Conservation (phyloP, 2,113 vertebrate genomes). For the Cyphomyrus discorhynchus region DNA sequence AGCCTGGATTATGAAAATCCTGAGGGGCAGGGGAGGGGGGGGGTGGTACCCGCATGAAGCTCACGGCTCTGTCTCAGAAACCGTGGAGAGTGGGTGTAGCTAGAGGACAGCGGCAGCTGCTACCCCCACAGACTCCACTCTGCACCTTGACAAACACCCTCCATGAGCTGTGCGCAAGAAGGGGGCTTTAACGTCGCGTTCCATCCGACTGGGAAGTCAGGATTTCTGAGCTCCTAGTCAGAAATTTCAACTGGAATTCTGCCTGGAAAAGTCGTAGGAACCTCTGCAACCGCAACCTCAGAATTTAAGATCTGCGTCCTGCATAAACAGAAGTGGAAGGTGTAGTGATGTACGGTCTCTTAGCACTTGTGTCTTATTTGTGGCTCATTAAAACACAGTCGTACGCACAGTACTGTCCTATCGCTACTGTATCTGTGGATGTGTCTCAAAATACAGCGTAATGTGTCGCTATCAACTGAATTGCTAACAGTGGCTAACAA, state of each 20-base stretch:
- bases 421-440: neutral
- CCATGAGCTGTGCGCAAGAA: neutral
- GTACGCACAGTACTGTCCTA: neutral
- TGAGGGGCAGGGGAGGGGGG: neutral
- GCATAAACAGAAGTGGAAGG: neutral
- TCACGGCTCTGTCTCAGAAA: slow-evolving; percentile 54
- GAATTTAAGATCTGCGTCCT: neutral
- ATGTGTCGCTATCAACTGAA: neutral
- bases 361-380: neutral
- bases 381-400: neutral
- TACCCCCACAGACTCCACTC: neutral
- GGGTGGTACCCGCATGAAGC: slow-evolving; percentile 25
- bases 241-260: neutral
- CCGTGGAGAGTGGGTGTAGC: neutral
- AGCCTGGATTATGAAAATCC: slow-evolving; percentile 19
- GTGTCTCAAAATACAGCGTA: neutral
- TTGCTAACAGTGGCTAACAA: neutral
- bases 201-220: neutral
- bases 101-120: slow-evolving; percentile 58
- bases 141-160: neutral
- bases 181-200: neutral
- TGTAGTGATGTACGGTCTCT: neutral
- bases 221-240: neutral
- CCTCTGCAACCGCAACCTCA: neutral
- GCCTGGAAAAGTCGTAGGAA: neutral